Percentiles rank a stretch among this genome's conserved stretches.
These are phyloP conservation scores for Ataeniobius toweri DNA, from an alignment of 2,797 vertebrate species.

Conservation along the genomic window DNA sequence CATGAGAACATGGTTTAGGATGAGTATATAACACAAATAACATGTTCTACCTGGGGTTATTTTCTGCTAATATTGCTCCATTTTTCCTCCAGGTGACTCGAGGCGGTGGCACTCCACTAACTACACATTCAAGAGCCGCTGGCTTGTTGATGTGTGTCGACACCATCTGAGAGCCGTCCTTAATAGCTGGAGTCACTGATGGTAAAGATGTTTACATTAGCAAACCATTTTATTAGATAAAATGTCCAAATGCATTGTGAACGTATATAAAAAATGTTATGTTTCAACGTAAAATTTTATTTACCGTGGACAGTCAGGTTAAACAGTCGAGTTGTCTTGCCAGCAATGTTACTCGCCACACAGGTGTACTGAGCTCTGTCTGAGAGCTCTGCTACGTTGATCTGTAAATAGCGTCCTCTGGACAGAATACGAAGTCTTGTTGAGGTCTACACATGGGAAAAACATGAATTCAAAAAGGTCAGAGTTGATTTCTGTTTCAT, in stretches of 20 bases:
- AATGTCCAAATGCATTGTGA: background rate
- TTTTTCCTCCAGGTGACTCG: conserved; percentile 95
- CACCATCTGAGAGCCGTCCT: conserved; percentile 75
- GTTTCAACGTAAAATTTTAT: rapidly evolving
- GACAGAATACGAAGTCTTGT: conserved; percentile 91
- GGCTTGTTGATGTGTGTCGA: conserved; percentile 80
- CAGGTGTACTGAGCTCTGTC: conserved; percentile 91
- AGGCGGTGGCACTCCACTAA: conserved; percentile 87
- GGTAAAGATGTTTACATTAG: conserved; percentile 18
- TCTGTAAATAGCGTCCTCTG: conserved; percentile 90
- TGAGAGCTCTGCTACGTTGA: conserved; percentile 88
- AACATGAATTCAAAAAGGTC: background rate
- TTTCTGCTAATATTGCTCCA: conserved; percentile 84
- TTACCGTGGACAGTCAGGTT: conserved; percentile 90
- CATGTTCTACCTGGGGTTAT: conserved; percentile 82
- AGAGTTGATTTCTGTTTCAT: background rate
- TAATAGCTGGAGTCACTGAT: conserved; percentile 90
- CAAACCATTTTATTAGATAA: conserved; percentile 6
- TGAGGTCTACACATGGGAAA: conserved; percentile 76
- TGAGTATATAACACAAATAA: background rate
- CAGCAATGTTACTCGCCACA: conserved; percentile 92
- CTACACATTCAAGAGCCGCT: conserved; percentile 84
- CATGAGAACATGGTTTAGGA: background rate
- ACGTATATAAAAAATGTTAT: too few species aligned
- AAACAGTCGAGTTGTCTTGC: conserved; percentile 88